A percentile compares a stretch with the other conserved stretches of the same genome.
Evolutionary conservation across 1,140 invertebrate species (phyloP).

Genomic region (Solen grandis): DNA sequence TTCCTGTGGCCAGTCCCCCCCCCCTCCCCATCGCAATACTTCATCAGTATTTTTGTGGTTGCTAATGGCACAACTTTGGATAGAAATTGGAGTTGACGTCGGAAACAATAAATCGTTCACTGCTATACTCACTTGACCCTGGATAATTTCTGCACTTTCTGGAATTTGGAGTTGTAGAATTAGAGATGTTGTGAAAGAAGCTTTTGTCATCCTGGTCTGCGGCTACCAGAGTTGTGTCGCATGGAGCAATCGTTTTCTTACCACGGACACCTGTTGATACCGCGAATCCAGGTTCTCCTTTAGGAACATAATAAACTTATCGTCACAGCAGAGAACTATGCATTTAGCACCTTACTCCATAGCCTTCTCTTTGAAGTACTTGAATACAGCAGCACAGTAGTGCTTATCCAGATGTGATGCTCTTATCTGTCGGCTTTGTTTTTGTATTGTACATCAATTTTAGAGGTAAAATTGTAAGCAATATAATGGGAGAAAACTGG

Average conservation of each 20-base stretch:
- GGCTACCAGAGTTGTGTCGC: constrained; percentile 1
- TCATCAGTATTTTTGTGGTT: neutral
- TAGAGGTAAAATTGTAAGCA: constrained; percentile 4
- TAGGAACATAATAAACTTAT: constrained; percentile 31
- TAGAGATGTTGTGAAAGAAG: neutral
- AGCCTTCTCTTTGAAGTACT: constrained; percentile 44
- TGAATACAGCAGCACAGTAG: constrained; percentile 29
- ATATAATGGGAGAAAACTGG: constrained; percentile 9
- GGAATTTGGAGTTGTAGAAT: constrained; percentile 7
- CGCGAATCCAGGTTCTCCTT: constrained; percentile 3
- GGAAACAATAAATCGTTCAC: constrained; percentile 39
- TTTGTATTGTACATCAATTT: constrained; percentile 22
- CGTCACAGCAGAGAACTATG: constrained; percentile 22
- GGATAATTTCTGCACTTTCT: neutral
- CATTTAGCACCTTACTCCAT: neutral
- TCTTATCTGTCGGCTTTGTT: constrained; percentile 16
- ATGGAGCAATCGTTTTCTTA: constrained; percentile 26
- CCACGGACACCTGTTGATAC: constrained; percentile 38
- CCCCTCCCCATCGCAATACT: constrained; percentile 2
- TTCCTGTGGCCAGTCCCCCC: neutral
- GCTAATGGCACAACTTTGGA: neutral
- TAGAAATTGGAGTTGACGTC: neutral
- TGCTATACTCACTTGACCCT: neutral
- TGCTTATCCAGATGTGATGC: constrained; percentile 24
- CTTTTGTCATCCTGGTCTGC: constrained; percentile 41